Percentiles rank a stretch among this genome's conserved stretches.
Conservation (phyloP, 2,888 invertebrate species). For the Papilio elwesi region DNA sequence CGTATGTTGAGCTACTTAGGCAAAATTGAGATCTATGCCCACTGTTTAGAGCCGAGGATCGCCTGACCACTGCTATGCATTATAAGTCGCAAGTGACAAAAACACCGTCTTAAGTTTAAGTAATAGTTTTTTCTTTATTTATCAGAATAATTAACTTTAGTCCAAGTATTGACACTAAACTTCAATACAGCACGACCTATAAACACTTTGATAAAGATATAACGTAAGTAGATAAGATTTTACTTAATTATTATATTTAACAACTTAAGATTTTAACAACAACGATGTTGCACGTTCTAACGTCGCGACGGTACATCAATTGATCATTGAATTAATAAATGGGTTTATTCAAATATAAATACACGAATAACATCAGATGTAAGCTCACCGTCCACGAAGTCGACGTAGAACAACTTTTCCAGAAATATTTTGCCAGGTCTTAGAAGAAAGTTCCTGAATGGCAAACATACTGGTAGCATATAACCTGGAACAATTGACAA, state of each 20-base stretch:
- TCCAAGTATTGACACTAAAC: too few species aligned
- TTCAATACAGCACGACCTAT: background rate
- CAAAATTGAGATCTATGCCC: background rate
- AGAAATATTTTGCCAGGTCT: constrained; percentile 51
- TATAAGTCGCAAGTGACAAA: too few species aligned
- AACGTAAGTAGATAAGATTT: background rate
- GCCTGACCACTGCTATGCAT: too few species aligned
- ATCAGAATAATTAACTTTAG: too few species aligned
- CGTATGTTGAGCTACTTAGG: background rate
- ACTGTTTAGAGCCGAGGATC: too few species aligned
- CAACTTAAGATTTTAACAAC: background rate
- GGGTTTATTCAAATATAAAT: background rate
- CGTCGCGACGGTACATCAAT: constrained; percentile 1
- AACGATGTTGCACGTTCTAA: background rate
- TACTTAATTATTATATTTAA: too few species aligned
- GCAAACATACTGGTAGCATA: constrained; percentile 72
- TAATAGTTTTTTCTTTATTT: too few species aligned
- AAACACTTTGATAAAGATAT: background rate
- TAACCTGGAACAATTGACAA: constrained; percentile 57
- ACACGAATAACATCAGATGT: background rate
- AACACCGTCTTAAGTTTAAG: too few species aligned
- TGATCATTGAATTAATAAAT: too few species aligned
- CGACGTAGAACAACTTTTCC: constrained; percentile 61
- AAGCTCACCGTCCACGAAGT: constrained; percentile 63
- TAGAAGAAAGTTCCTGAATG: constrained; percentile 63